Evolutionary conservation across 2,888 invertebrate genomes (phyloP), one percentile per base, ranked within the genome.

Genomic region (Polydrusus tereticollis): DNA sequence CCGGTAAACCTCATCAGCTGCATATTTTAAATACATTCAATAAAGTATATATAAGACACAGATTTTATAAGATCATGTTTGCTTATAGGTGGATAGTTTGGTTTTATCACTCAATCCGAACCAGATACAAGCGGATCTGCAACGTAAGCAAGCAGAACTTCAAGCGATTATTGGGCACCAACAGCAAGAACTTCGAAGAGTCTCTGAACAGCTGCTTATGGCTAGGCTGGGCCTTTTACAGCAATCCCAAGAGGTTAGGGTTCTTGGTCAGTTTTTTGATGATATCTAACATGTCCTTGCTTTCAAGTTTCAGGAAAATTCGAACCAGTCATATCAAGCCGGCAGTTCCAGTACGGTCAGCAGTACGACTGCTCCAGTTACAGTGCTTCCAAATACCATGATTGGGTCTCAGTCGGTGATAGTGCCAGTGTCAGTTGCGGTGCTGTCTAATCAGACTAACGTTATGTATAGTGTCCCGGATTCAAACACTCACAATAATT

Each of bases 181-280:
- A 81, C 95, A 96, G 82, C 95, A 95, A 80, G 95, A 96, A 83
- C 85, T 96, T 76, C 88, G 93, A 47, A 89, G 92, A 76, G 94
- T 96, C 0, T 95, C 95, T n/a, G 95, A 96, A 82, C 95, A 96
- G 81, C 86, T 96, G 64, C 84, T 95, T 57, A 90, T 96, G 84
- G 93, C 95, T 0, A 89, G 93, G 80, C 92, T 94, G 77, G 94
- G 94, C 5, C 88, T 95, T 10, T 79, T 90, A 36, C 88, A 65
- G 23, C 67, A 71, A 43, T 29, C 77, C 68, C 38, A 78, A 77
- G 52, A 76, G 41, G 41, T 41, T 16, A 16, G 1, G n/a, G 10
- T 38, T 38, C 26, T 8, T 52, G 23, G 6, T 52, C 10, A 52
- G 4, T 52, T 52, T 26, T 6, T n/a, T 14, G 16, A 10, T 10